Conservation (phyloP, 1,140 invertebrate genomes). For the Metaphire vulgaris region DNA sequence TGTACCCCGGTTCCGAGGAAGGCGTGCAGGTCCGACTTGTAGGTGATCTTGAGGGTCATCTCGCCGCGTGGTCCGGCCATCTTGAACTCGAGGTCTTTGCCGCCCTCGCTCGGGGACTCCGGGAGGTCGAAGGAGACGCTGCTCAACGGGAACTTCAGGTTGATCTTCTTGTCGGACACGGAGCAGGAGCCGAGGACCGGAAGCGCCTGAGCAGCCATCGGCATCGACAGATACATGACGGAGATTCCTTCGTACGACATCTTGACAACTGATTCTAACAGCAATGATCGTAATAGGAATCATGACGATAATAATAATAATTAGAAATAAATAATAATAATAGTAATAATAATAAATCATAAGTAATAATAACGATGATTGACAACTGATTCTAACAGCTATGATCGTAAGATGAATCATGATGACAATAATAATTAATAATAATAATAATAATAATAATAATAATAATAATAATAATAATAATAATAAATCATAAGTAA, state of each 20-base stretch:
- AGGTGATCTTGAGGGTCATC: conserved; percentile 28
- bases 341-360: too few species aligned
- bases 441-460: too few species aligned
- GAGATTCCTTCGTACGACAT: conserved; percentile 28
- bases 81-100: conserved; percentile 30
- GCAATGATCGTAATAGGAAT: too few species aligned
- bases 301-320: too few species aligned
- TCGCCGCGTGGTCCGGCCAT: conserved; percentile 30
- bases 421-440: too few species aligned
- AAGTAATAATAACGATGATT: too few species aligned
- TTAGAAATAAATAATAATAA: too few species aligned
- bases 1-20: conserved; percentile 27
- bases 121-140: conserved; percentile 30
- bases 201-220: conserved; percentile 28
- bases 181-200: conserved; percentile 26
- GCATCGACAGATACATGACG: conserved; percentile 29
- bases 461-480: too few species aligned
- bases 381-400: too few species aligned
- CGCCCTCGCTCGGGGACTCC: conserved; percentile 24
- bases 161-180: conserved; percentile 29
- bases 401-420: too few species aligned
- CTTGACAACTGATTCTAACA: too few species aligned
- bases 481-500: too few species aligned
- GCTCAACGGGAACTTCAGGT: conserved; percentile 26
- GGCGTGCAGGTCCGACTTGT: conserved; percentile 28